Base-by-base conservation (phyloP, 1,140 invertebrate genomes). In the Euura saliciscinereae region DNA sequence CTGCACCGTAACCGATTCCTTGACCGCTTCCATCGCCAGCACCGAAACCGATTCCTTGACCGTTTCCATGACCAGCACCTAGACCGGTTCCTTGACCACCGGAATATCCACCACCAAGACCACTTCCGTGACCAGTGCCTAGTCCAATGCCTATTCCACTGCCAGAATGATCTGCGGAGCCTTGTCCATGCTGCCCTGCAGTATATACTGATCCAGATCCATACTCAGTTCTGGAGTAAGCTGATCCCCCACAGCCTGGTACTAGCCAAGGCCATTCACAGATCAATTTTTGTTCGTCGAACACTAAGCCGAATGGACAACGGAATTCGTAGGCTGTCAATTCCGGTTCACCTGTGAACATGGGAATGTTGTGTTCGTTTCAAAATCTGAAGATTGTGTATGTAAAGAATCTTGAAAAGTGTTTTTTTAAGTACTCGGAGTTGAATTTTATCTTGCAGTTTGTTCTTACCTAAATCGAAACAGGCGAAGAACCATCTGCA, bases 401-500 rank as follows among this genome's bases (percentile, higher is more conserved):
- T 42, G 74, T 69, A 44, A 69, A 51, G 65, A 11, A 68, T 71
- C 44, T 46, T 64, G 66, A 71, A 46, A 45, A 69, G 6, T 69
- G n/a, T 42, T 43, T 44, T 45, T 69, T 7, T 8, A 11, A 10
- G 5, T 10, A 69, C 4, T 8, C n/a, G 13, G 7, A 73, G 68
- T 72, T 64, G 65, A 69, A 46, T 69, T 74, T 69, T 42, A 59
- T 74, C 69, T 64, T 7, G 83, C 5, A 88, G 85, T 4, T 83
- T 85, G n/a, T 91, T 88, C 73, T 89, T 90, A 77, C 92, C 91
- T 78, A 95, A 91, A 83, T 95, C 94, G 69, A 93, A 84, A 84
- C 95, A 96, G 28, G 94, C 94, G 81, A 94, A 95, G 90, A 96
- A 96, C 93, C 93, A 95, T 70, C 94, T 89, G 76, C 94, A 96